Conservation (phyloP, 2,888 invertebrate species). For the Agriotes lineatus region DNA sequence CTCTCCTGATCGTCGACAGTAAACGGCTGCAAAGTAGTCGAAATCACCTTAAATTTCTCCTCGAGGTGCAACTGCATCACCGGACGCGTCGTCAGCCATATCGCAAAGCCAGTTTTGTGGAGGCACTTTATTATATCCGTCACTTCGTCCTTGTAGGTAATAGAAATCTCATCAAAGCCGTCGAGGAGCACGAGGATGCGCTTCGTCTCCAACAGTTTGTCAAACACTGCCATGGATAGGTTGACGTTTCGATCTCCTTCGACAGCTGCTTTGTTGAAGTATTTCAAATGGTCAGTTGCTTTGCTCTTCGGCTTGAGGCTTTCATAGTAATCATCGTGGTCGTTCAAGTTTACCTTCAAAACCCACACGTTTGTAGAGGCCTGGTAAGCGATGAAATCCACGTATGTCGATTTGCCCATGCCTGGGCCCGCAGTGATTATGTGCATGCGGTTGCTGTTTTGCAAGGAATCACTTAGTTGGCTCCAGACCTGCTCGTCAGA, state of each 20-base stretch:
- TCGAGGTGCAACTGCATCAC: slow-evolving; percentile 3
- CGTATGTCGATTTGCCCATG: slow-evolving; percentile 10
- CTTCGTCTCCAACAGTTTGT: not conserved
- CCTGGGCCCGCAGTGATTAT: slow-evolving; percentile 16
- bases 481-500: not conserved
- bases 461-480: not conserved
- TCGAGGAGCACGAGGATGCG: slow-evolving; percentile 16
- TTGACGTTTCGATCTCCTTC: not conserved
- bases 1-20: not conserved
- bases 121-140: slow-evolving; percentile 2
- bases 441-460: not conserved
- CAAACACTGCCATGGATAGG: not conserved
- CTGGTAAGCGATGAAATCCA: not conserved
- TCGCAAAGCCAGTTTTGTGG: not conserved
- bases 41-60: not conserved
- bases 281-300: not conserved
- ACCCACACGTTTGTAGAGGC: not conserved
- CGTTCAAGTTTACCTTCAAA: not conserved
- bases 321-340: slow-evolving; percentile 4
- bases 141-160: slow-evolving; percentile 4
- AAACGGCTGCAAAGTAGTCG: slow-evolving; percentile 2
- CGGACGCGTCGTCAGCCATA: slow-evolving; percentile 25
- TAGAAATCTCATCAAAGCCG: slow-evolving; percentile 23
- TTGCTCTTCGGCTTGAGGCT: no score
- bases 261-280: not conserved